Percentiles rank a stretch among this genome's conserved stretches.
Evolutionary conservation across 2,113 vertebrate genomes (phyloP).

Genomic region (Lontra canadensis): DNA sequence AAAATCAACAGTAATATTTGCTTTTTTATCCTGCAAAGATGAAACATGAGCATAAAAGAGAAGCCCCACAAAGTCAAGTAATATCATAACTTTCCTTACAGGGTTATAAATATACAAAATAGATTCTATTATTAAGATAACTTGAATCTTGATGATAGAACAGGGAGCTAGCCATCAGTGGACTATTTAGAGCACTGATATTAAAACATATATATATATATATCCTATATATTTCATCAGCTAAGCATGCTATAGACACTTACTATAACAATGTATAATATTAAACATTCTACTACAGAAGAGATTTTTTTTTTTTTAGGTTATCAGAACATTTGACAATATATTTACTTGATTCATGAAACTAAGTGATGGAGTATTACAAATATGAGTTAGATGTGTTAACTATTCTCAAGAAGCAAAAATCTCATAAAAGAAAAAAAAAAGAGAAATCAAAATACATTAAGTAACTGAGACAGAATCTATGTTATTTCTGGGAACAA

Average conservation of each 20-base stretch:
- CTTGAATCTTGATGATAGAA: background rate
- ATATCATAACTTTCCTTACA: background rate
- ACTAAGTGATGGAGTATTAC: background rate
- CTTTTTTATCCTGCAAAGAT: background rate
- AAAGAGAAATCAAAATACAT: background rate
- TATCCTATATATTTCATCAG: background rate
- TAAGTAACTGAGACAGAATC: background rate
- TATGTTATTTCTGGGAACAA: background rate
- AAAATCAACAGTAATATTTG: background rate
- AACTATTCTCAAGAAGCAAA: background rate
- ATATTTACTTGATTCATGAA: background rate
- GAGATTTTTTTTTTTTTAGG: background rate
- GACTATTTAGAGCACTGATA: background rate
- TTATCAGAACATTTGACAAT: background rate
- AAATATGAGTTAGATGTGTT: background rate
- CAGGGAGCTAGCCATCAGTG: background rate
- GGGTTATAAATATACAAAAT: background rate
- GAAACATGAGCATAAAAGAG: background rate
- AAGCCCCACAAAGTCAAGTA: background rate
- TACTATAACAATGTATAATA: background rate
- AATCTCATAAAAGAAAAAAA: background rate
- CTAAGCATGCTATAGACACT: background rate
- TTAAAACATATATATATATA: background rate
- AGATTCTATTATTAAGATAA: background rate
- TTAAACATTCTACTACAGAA: background rate